A percentile compares a stretch with the other conserved stretches of the same genome.
Evolutionary conservation across 2,888 invertebrate genomes (phyloP).

Genomic region (Lasioglossum marginatum): DNA sequence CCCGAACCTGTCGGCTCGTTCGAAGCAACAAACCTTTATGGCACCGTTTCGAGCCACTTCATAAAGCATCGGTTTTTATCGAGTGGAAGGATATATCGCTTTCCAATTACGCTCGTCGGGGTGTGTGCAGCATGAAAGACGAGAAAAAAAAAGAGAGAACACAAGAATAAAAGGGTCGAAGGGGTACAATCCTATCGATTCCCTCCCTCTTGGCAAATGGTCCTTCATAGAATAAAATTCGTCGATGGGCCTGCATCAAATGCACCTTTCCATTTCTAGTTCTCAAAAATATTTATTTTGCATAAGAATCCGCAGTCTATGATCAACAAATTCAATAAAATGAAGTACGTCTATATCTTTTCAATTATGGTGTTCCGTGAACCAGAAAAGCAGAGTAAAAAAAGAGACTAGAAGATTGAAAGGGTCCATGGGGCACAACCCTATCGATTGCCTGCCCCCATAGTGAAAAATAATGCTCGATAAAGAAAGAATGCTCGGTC

Average conservation of each 20-base stretch:
- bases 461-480: background rate
- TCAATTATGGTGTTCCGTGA: constrained; percentile 68
- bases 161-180: constrained; percentile 47
- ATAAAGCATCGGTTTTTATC: constrained; percentile 65
- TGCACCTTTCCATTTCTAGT: background rate
- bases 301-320: background rate
- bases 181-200: constrained; percentile 70
- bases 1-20: constrained; percentile 61
- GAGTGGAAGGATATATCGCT: constrained; percentile 72
- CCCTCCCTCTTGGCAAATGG: constrained; percentile 21
- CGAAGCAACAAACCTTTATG: constrained; percentile 53
- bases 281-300: background rate
- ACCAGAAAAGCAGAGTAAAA: background rate
- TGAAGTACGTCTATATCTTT: constrained; percentile 51
- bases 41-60: constrained; percentile 54
- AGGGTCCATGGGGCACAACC: constrained; percentile 61
- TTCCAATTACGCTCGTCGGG: constrained; percentile 71
- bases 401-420: constrained; percentile 20
- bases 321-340: background rate
- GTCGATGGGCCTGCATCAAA: background rate
- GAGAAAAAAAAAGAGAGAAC: constrained; percentile 6
- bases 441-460: constrained; percentile 59
- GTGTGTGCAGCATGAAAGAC: constrained; percentile 42
- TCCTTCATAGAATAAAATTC: background rate
- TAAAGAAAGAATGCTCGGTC: constrained; percentile 42